Percentiles rank a stretch among this genome's conserved stretches.
Evolutionary conservation across 1,140 invertebrate genomes (phyloP).

Genomic region (Drosophila dunni): DNA sequence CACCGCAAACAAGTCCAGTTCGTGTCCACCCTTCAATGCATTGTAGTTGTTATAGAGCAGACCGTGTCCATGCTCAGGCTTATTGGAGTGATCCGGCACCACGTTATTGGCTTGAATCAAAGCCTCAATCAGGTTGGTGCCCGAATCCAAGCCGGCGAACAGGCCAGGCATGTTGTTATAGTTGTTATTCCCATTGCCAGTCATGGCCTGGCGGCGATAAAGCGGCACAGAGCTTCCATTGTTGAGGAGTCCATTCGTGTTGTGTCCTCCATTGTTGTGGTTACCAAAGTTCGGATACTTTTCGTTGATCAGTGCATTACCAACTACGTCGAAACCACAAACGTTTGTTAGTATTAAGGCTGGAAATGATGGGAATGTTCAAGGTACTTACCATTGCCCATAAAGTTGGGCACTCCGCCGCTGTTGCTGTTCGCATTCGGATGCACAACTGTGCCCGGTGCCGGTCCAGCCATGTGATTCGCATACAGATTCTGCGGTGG

Average conservation of each 20-base stretch:
- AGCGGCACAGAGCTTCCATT: slow-evolving; percentile 84
- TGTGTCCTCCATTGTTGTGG: slow-evolving; percentile 51
- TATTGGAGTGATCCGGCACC: slow-evolving; percentile 56
- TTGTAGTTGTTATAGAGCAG: slow-evolving; percentile 78
- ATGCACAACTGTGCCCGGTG: slow-evolving; percentile 48
- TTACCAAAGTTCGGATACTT: slow-evolving; percentile 64
- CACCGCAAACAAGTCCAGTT: slow-evolving; percentile 73
- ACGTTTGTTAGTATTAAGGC: not conserved
- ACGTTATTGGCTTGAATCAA: slow-evolving; percentile 75
- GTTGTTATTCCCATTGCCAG: slow-evolving; percentile 73
- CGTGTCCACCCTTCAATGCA: slow-evolving; percentile 56
- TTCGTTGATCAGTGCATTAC: slow-evolving; percentile 61
- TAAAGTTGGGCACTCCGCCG: slow-evolving; percentile 47
- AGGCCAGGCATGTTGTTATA: slow-evolving; percentile 70
- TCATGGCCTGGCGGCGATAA: slow-evolving; percentile 85
- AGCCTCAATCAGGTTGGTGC: slow-evolving; percentile 73
- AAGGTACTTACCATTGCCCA: slow-evolving; percentile 67
- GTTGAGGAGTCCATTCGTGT: slow-evolving; percentile 54
- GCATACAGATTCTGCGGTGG: slow-evolving; percentile 48
- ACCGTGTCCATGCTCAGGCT: slow-evolving; percentile 64
- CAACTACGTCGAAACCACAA: not conserved
- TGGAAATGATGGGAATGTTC: not conserved
- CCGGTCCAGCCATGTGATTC: slow-evolving; percentile 53
- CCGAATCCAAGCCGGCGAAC: slow-evolving; percentile 53
- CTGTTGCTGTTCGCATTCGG: slow-evolving; percentile 45